phyloP scores from a whole-genome alignment of 2,888 invertebrate species.

The Eucera pruinosa region DNA sequence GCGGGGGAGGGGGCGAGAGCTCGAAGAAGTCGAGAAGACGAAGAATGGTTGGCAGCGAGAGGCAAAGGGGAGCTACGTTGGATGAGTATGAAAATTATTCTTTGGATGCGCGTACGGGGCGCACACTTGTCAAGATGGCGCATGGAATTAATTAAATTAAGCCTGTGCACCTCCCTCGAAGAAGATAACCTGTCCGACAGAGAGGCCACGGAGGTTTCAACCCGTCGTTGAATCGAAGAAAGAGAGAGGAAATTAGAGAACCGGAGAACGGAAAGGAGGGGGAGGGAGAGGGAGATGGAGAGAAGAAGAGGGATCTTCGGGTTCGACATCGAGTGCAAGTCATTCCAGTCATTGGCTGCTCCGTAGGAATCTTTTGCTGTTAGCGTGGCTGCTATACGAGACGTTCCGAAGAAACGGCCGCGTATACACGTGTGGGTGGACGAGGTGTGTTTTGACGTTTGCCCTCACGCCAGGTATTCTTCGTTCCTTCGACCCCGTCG shows the following conservation, averaged over 20 bases:
- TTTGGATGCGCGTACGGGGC: conserved; percentile 74
- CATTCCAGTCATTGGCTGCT: conserved; percentile 83
- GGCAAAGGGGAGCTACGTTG: conserved; percentile 62
- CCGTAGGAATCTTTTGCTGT: conserved; percentile 78
- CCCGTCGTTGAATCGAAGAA: conserved; percentile 43
- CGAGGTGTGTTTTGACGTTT: conserved; percentile 83
- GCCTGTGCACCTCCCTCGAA: conserved; percentile 80
- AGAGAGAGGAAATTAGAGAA: conserved; percentile 38
- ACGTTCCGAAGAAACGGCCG: too few relatives aligned
- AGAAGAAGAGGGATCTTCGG: conserved; percentile 75
- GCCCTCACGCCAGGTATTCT: conserved; percentile 78
- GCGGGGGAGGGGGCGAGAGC: conserved; percentile 26
- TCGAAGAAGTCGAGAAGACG: too few relatives aligned
- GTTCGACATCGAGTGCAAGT: conserved; percentile 83
- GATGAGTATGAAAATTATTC: conserved; percentile 81
- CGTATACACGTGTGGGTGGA: conserved; percentile 70
- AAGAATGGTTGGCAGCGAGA: conserved; percentile 44
- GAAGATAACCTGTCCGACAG: conserved; percentile 72
- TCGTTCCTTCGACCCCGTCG: conserved; percentile 72
- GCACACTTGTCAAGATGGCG: conserved; percentile 83
- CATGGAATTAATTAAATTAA: conserved; percentile 83
- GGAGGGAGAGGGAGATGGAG: too few relatives aligned
- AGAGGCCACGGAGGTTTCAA: conserved; percentile 60
- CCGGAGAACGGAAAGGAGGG: too few relatives aligned
- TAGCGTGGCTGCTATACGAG: conserved; percentile 46